Evolutionary conservation across 2,797 vertebrate species (phyloP).

Genomic region (Phataginus tetradactyla): DNA sequence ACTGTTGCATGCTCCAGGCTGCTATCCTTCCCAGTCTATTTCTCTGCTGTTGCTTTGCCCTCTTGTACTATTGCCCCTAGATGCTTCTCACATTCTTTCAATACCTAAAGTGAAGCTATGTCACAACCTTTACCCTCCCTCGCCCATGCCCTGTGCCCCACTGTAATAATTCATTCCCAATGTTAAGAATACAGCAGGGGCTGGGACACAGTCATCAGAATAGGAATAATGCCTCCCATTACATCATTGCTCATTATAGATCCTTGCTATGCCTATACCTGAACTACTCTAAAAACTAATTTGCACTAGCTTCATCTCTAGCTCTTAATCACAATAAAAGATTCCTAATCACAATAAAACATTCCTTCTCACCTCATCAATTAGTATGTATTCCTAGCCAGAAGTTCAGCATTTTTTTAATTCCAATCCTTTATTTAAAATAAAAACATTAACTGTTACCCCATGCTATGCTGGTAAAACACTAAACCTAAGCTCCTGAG

Average conservation of each 20-base stretch:
- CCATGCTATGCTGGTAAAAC: conserved; percentile 43
- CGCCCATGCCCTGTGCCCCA: background rate
- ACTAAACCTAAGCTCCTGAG: conserved; percentile 55
- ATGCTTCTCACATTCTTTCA: background rate
- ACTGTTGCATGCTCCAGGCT: background rate
- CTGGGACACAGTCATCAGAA: background rate
- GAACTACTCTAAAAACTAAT: conserved; percentile 3
- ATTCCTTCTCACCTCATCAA: conserved; percentile 9
- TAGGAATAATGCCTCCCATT: background rate
- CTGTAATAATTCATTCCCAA: background rate
- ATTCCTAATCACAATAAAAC: conserved; percentile 62
- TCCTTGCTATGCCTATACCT: background rate
- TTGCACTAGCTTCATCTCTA: background rate
- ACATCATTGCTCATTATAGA: background rate
- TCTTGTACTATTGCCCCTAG: background rate
- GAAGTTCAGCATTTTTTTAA: conserved; percentile 7
- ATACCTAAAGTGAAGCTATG: background rate
- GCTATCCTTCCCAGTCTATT: background rate
- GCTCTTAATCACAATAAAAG: conserved; percentile 60
- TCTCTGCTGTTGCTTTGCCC: background rate
- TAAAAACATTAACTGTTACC: conserved; percentile 64
- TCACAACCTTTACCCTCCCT: background rate
- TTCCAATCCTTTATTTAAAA: conserved; percentile 67
- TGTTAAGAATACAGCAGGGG: background rate
- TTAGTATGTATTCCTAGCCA: conserved; percentile 56